These are phyloP conservation scores for Serilophus lunatus DNA, from an alignment of 2,113 vertebrate genomes.

Conservation along the genomic window DNA sequence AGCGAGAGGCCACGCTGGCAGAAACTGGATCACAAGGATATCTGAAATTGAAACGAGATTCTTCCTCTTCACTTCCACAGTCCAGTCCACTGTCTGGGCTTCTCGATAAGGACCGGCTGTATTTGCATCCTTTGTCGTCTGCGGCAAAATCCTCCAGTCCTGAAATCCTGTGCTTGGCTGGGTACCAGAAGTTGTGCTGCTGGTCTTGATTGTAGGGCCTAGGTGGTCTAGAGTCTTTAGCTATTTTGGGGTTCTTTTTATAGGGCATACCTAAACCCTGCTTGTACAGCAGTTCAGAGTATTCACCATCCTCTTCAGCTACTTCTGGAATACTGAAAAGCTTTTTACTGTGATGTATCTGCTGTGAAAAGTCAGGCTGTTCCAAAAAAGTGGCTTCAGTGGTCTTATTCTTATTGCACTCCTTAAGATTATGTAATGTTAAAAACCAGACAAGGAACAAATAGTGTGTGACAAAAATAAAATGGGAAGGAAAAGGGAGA, in stretches of 20 bases:
- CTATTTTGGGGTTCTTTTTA: conserved; percentile 19
- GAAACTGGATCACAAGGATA: conserved; percentile 32
- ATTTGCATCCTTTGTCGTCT: conserved; percentile 71
- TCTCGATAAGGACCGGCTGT: conserved; percentile 76
- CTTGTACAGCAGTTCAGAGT: conserved; percentile 52
- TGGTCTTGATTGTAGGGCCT: conserved; percentile 64
- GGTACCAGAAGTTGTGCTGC: conserved; percentile 57
- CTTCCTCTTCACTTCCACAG: conserved; percentile 94
- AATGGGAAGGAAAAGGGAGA: conserved; percentile 67
- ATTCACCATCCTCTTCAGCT: conserved; percentile 85
- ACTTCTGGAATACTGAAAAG: conserved; percentile 98
- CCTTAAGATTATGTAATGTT: conserved; percentile 79
- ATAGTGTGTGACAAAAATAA: conserved; percentile 80
- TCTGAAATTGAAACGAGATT: conserved; percentile 68
- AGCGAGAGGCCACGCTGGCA: conserved; percentile 39
- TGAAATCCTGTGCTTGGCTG: conserved; percentile 50
- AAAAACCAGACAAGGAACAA: conserved; percentile 66
- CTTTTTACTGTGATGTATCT: conserved; percentile 83
- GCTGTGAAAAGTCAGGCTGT: conserved; percentile 84
- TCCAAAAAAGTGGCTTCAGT: conserved; percentile 81
- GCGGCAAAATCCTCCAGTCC: conserved; percentile 62
- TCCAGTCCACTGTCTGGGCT: conserved; percentile 97
- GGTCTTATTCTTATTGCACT: conserved; percentile 80
- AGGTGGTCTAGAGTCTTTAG: neutral
- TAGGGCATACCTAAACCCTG: conserved; percentile 54